Base-by-base conservation (phyloP, 2,113 vertebrate genomes). In the Grammomys surdaster region DNA sequence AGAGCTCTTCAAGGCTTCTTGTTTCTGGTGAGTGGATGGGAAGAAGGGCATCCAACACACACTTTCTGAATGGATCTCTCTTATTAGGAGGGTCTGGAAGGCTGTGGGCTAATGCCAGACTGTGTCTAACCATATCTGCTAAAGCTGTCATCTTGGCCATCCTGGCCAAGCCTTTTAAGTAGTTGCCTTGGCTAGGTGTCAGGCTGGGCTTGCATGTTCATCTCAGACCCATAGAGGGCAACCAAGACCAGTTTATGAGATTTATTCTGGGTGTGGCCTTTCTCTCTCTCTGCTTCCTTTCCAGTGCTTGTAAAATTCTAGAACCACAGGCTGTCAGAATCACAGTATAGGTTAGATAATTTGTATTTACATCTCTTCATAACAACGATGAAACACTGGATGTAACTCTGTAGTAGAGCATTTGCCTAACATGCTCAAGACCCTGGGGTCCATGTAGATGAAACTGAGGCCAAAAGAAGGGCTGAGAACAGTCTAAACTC, bases 141-240 rank as follows among this genome's bases (percentile, higher is more conserved):
- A 67, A 91, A 93, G 8, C 7, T 31, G 10, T 92, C 89, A 58
- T 95, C 58, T 72, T 12, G 58, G 33, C 60, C 22, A 40, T 33
- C 75, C 28, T 86, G 46, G 63, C 51, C 92, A 85, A 82, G 54
- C 22, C 75, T 36, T 91, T 80, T 26, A 85, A 40, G 67, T 7
- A 60, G 40, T 89, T 86, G 12, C 33, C 26, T 86, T 60, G 69
- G 60, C 48, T 63, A 7, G 3, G 75, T 67, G 11, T 28, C 19
- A 73, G 87, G 11, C 0, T 90, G 28, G 58, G 72, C 19, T 33
- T 92, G 85, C 65, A 93, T 19, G 92, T 93, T 88, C 70, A 97
- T 10, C 40, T 88, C 65, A 90, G 22, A 95, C 76, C 92, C 36
- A 85, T 88, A 97, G 97, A 97, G 95, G 97, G 94, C 65, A 96